phyloP scores from a whole-genome alignment of 37 sponge, comb jelly and placozoan species.

The Chondrosia reniformis region DNA sequence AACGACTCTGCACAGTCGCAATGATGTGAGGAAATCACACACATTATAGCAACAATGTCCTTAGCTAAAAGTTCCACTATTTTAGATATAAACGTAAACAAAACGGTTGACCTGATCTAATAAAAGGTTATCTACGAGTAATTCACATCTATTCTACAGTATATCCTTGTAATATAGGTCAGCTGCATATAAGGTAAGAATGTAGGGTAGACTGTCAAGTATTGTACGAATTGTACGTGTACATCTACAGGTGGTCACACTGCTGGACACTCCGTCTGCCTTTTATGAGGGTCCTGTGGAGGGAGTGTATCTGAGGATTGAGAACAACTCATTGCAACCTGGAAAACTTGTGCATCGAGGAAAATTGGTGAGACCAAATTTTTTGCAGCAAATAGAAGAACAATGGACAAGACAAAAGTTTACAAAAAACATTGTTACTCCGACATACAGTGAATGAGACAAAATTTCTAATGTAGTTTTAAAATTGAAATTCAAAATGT shows the following conservation, averaged over 20 bases:
- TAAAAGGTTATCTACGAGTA: no score
- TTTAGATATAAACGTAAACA: no score
- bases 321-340: conserved; percentile 37
- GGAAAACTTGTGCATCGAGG: conserved; percentile 35
- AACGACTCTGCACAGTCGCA: conserved; percentile 38
- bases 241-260: conserved; percentile 25
- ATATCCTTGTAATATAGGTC: no score
- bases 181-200: not conserved
- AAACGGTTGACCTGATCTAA: no score
- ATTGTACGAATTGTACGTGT: not conserved
- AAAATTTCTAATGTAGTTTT: not conserved
- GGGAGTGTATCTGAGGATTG: conserved; percentile 81
- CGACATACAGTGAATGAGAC: not conserved
- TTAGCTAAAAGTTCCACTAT: no score
- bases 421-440: conserved; percentile 77
- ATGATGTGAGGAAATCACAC: conserved; percentile 63
- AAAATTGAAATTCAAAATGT: not conserved
- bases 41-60: no score
- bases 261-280: conserved; percentile 53
- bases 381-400: conserved; percentile 83
- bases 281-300: conserved; percentile 89
- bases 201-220: not conserved
- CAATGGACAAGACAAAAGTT: conserved; percentile 85
- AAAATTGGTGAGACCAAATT: conserved; percentile 86
- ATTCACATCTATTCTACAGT: no score